Base-by-base conservation (phyloP, 2,888 invertebrate genomes). In the Aspidiotus destructor region DNA sequence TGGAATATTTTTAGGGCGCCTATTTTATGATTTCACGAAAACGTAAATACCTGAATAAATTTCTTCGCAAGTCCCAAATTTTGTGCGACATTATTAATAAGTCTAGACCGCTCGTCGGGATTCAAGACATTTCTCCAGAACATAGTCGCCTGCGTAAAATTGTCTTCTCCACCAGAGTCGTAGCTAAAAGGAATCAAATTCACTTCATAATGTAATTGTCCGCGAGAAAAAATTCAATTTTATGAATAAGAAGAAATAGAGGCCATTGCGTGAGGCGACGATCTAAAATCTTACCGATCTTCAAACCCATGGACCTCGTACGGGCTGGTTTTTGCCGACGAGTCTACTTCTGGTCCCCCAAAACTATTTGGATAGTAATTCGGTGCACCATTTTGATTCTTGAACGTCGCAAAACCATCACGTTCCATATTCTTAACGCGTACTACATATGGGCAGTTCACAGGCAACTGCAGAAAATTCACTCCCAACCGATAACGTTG, bases 361-460 rank as follows among this genome's bases (percentile, higher is more conserved):
- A 96, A 98, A 72, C 95, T 95, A 81, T 98, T 98, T 0, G 98
- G 98, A 81, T 85, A 94, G 77, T 98, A 98, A 79, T 97, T 97
- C 7, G 97, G 97, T 6, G 89, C 88, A 40, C 88, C 89, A 8
- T 85, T 86, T 78, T 94, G 92, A 77, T 93, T 94, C 73, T 84
- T 84, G 10, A 86, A 81, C 55, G 83, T 80, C 82, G 87, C 87
- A 5, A 86, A 84, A 0, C 96, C 97, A 77, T 97, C 96, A 53
- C 97, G 85, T 78, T 95, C 93, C 76, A 91, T 95, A 77, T 94
- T 92, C 17, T 72, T 60, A 13, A 75, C 70, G 40, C 61, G 72
- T 72, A 78, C 77, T 73, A 78, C 77, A 80, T 85, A 95, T 0
- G 98, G 96, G 77, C 96, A 95, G 79, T 98, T 99, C 17, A 98